A percentile compares a stretch with the other conserved stretches of the same genome.
phyloP scores from a whole-genome alignment of 2,888 invertebrate species.

The Cheilosia soror region DNA sequence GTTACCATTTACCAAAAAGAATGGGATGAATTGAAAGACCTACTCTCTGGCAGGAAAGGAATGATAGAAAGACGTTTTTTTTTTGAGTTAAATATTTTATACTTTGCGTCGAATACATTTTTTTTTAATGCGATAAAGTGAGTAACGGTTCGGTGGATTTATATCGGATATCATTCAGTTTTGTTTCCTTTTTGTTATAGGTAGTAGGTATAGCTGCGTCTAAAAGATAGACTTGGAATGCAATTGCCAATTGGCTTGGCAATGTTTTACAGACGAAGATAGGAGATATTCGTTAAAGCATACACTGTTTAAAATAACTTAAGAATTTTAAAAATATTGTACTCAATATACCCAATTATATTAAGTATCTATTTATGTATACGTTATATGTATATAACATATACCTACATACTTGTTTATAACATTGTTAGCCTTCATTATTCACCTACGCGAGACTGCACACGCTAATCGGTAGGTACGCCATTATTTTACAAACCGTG shows the following conservation, averaged over 20 bases:
- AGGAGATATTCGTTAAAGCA: too few species aligned
- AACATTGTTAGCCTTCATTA: neutral
- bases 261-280: too few species aligned
- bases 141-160: slow-evolving; percentile 17
- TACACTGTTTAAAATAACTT: neutral
- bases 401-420: too few species aligned
- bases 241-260: too few species aligned
- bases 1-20: slow-evolving; percentile 31
- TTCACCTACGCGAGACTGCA: slow-evolving; percentile 9
- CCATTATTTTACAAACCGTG: slow-evolving; percentile 28
- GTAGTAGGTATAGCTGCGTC: too few species aligned
- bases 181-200: too few species aligned
- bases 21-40: slow-evolving; percentile 20
- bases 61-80: slow-evolving; percentile 6
- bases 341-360: too few species aligned
- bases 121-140: slow-evolving; percentile 30
- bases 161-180: slow-evolving; percentile 23
- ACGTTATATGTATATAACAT: neutral
- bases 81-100: slow-evolving; percentile 8
- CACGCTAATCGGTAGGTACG: slow-evolving; percentile 19
- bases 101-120: slow-evolving; percentile 23
- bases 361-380: too few species aligned
- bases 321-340: too few species aligned
- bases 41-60: slow-evolving; percentile 11
- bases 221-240: too few species aligned